Evolutionary conservation across 2,888 invertebrate genomes (phyloP).

Genomic region (Spodoptera exigua): DNA sequence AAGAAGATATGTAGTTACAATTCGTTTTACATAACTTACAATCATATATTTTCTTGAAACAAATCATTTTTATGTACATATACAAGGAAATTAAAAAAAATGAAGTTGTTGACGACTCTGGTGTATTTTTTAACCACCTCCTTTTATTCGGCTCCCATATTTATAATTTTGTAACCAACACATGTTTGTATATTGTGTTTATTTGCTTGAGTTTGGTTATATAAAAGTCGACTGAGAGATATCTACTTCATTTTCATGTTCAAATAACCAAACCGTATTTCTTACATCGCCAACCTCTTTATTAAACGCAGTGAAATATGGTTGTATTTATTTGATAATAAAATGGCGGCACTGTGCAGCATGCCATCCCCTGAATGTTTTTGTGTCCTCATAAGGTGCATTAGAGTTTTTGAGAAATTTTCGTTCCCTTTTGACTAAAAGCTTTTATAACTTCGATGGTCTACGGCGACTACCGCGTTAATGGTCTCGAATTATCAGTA

Average conservation of each 20-base stretch:
- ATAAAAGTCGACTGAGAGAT: conserved; percentile 1
- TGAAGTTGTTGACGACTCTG: no score
- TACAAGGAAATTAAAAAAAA: no score
- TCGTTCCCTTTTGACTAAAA: background rate
- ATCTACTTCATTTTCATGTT: conserved; percentile 27
- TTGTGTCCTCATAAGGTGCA: background rate
- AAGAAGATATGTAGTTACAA: no score
- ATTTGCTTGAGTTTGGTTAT: no score
- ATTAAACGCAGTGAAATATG: conserved; percentile 37
- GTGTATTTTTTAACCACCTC: background rate
- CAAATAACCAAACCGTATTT: conserved; percentile 23
- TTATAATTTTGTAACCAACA: no score
- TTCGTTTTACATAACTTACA: no score
- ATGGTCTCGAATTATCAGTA: no score
- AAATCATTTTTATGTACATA: no score
- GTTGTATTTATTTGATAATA: conserved; percentile 41
- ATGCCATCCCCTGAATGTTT: conserved; percentile 18
- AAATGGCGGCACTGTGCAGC: conserved; percentile 25
- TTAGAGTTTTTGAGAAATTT: background rate
- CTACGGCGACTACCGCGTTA: no score
- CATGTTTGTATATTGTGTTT: no score
- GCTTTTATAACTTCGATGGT: background rate
- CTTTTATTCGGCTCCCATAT: background rate
- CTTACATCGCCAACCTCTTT: conserved; percentile 35
- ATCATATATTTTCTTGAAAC: no score